These are phyloP conservation scores for Yoshiicerus persimilis DNA, from an alignment of 1,140 invertebrate genomes.

Conservation along the genomic window DNA sequence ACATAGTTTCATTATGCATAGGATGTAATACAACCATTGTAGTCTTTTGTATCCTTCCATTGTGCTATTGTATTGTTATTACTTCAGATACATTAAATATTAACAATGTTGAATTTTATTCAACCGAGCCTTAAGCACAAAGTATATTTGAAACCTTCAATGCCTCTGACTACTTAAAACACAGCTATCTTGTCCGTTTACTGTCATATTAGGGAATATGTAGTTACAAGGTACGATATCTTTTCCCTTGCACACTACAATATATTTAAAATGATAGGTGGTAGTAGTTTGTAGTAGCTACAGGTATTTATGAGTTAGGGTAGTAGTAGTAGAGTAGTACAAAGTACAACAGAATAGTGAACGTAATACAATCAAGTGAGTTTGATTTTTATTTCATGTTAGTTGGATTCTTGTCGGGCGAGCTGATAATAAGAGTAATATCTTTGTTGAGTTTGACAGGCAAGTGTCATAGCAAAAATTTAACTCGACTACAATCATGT, in stretches of 20 bases:
- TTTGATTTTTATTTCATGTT: constrained; percentile 19
- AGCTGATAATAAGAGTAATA: constrained; percentile 34
- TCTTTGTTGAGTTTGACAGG: constrained; percentile 30
- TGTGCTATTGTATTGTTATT: background rate
- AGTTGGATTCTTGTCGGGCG: constrained; percentile 6
- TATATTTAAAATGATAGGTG: background rate
- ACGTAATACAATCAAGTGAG: background rate
- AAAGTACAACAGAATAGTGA: background rate
- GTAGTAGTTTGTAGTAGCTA: too few species aligned
- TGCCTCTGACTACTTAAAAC: background rate
- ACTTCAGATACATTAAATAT: background rate
- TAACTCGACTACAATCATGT: background rate
- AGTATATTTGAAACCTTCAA: background rate
- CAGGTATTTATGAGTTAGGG: background rate
- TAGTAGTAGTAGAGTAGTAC: background rate
- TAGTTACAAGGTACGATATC: too few species aligned
- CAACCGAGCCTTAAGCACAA: background rate
- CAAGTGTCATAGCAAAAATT: constrained; percentile 34
- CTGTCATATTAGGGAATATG: background rate
- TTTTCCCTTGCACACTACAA: background rate
- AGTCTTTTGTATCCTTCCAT: background rate
- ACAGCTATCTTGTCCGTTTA: background rate
- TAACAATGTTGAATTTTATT: background rate
- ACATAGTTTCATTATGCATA: background rate
- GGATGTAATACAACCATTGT: background rate